Percentiles rank a stretch among this genome's conserved stretches.
phyloP scores from a whole-genome alignment of 2,888 invertebrate species.

The Scelioninae gen. 1 region DNA sequence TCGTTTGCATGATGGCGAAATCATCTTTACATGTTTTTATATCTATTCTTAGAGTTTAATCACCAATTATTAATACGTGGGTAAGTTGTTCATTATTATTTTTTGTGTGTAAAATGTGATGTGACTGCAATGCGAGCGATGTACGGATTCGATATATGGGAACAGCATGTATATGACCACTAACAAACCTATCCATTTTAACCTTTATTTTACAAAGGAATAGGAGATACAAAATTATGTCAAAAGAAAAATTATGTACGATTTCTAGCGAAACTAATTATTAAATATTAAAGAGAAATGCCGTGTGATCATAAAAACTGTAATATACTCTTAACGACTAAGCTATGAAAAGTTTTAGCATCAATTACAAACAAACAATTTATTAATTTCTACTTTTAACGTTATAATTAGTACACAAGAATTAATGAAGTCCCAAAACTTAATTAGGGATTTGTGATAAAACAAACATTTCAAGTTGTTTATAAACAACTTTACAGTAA shows the following conservation, averaged over 20 bases:
- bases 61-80: constrained; percentile 41
- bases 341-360: background rate
- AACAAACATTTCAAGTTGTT: background rate
- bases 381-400: background rate
- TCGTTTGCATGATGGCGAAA: constrained; percentile 54
- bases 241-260: too few relatives aligned
- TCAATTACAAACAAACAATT: constrained; percentile 12
- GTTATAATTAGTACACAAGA: background rate
- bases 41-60: constrained; percentile 54
- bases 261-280: too few relatives aligned
- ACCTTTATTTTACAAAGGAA: constrained; percentile 12
- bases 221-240: background rate
- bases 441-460: too few relatives aligned
- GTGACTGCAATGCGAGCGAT: constrained; percentile 11
- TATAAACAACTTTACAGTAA: too few relatives aligned
- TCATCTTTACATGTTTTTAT: constrained; percentile 48
- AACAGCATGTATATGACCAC: background rate
- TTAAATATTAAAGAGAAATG: background rate
- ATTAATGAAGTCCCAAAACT: too few relatives aligned
- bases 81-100: constrained; percentile 51
- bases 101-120: constrained; percentile 9
- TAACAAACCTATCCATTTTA: background rate
- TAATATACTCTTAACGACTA: background rate
- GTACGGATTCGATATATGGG: too few relatives aligned
- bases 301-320: background rate